Evolutionary conservation across 2,797 vertebrate species (phyloP).

Genomic region (Sebastes steindachneri): DNA sequence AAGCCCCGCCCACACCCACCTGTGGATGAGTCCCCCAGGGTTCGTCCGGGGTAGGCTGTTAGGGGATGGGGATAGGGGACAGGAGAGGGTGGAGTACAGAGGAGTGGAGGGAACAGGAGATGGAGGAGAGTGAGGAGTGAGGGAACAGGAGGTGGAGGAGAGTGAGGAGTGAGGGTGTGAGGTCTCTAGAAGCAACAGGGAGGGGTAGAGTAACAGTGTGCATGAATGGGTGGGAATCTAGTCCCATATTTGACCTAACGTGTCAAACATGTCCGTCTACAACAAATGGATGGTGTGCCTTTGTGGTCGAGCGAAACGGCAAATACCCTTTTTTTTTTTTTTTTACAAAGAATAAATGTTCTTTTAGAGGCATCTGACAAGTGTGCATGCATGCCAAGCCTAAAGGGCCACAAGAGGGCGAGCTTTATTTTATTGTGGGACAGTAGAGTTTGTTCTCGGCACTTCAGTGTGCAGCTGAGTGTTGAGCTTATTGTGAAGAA

Average conservation of each 20-base stretch:
- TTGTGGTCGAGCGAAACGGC: not conserved
- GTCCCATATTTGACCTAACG: conserved; percentile 64
- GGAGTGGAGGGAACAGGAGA: conserved; percentile 67
- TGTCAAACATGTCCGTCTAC: conserved; percentile 62
- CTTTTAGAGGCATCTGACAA: not conserved
- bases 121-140: conserved; percentile 67
- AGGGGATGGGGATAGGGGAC: conserved; percentile 78
- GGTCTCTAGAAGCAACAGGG: conserved; percentile 55
- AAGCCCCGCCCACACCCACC: conserved; percentile 87
- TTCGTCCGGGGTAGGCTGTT: conserved; percentile 95
- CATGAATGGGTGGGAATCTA: conserved; percentile 53
- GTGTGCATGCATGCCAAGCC: conserved; percentile 37
- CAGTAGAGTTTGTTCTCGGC: conserved; percentile 1
- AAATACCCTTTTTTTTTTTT: not conserved
- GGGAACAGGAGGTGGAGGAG: conserved; percentile 66
- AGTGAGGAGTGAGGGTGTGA: conserved; percentile 66
- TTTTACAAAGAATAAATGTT: not conserved
- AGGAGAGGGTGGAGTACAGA: conserved; percentile 50
- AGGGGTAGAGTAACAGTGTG: conserved; percentile 49
- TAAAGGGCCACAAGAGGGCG: conserved; percentile 66
- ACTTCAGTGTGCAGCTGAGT: conserved; percentile 11
- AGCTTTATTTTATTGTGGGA: conserved; percentile 37
- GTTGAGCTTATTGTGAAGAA: not conserved
- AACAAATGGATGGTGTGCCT: conserved; percentile 13
- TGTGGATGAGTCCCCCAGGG: conserved; percentile 91